Conservation (phyloP, 2,888 invertebrate species). For the Brachypalpus laphriformis region DNA sequence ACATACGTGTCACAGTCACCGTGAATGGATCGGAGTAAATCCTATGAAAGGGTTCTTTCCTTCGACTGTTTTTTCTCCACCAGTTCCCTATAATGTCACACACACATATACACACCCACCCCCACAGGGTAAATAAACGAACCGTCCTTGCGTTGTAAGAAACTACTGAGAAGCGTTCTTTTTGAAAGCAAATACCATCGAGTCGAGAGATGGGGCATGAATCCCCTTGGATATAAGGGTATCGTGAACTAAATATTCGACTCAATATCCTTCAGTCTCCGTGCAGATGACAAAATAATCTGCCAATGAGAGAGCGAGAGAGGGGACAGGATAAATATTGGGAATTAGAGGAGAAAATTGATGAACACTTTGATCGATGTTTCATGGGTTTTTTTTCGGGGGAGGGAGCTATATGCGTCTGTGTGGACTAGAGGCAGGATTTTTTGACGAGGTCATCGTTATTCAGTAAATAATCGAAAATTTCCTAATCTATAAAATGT, state of each 20-base stretch:
- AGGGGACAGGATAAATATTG: constrained; percentile 57
- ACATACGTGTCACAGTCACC: constrained; percentile 38
- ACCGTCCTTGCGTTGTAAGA: neutral
- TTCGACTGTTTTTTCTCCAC: neutral
- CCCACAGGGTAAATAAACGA: neutral
- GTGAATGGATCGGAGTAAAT: constrained; percentile 45
- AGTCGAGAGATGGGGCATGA: neutral
- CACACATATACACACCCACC: neutral
- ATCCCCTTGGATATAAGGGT: constrained; percentile 9
- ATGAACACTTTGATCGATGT: constrained; percentile 69
- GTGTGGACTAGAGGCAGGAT: neutral
- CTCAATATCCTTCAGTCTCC: constrained; percentile 33
- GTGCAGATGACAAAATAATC: constrained; percentile 59
- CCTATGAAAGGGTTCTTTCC: constrained; percentile 43
- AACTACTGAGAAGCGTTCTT: constrained; percentile 8
- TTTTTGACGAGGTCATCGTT: constrained; percentile 55
- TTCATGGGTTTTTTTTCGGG: constrained; percentile 31
- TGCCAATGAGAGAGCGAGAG: constrained; percentile 12
- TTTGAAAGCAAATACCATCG: constrained; percentile 19
- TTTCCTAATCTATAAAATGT: constrained; percentile 58
- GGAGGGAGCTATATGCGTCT: neutral
- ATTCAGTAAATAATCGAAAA: constrained; percentile 60
- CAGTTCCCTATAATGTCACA: constrained; percentile 14
- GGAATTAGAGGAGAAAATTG: constrained; percentile 65
- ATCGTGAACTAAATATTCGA: constrained; percentile 38